These are phyloP conservation scores for Lasioglossum lativentre DNA, from an alignment of 2,888 invertebrate genomes.

Conservation along the genomic window DNA sequence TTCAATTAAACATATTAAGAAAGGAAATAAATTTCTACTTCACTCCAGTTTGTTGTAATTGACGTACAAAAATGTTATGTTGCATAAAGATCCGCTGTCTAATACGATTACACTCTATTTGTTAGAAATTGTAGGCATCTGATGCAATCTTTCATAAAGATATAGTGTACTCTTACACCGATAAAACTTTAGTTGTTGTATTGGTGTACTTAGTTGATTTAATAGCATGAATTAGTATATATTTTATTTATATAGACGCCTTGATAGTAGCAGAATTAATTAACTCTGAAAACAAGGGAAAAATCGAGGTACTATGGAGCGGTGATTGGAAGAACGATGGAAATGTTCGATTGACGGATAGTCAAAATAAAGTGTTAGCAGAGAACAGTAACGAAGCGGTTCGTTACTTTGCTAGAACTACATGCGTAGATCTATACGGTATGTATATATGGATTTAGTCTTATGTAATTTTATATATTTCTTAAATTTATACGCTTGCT, in stretches of 20 bases:
- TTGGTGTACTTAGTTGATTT: background rate
- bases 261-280: constrained; percentile 76
- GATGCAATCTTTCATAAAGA: background rate
- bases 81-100: too few species aligned
- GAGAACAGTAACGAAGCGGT: constrained; percentile 75
- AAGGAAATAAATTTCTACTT: too few species aligned
- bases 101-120: background rate
- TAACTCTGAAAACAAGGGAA: constrained; percentile 61
- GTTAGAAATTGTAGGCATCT: background rate
- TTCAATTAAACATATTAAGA: too few species aligned
- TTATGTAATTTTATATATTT: background rate
- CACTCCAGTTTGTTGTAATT: too few species aligned
- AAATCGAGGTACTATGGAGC: constrained; percentile 73
- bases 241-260: constrained; percentile 71
- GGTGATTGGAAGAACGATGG: constrained; percentile 71
- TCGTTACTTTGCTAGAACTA: constrained; percentile 79
- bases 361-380: constrained; percentile 71
- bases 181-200: background rate
- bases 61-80: too few species aligned
- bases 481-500: background rate
- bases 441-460: constrained; percentile 14
- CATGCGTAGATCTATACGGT: constrained; percentile 79
- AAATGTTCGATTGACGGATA: constrained; percentile 70
- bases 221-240: background rate
- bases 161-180: background rate